These are phyloP conservation scores for Lutjanus erythropterus DNA, from an alignment of 2,113 vertebrate species.

Conservation along the genomic window DNA sequence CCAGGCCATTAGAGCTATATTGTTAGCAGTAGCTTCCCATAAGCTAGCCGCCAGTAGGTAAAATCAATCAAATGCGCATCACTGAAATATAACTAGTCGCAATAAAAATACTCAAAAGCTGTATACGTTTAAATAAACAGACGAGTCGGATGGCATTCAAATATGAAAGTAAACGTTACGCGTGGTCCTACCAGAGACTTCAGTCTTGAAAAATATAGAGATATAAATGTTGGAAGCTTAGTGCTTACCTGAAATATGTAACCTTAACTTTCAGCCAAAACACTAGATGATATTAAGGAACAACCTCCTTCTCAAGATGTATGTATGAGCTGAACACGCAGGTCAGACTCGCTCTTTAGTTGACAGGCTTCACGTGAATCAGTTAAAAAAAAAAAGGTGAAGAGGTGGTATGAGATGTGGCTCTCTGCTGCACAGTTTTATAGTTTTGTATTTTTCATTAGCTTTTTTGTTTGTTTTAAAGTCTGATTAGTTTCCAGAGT, in stretches of 20 bases:
- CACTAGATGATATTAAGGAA: neutral
- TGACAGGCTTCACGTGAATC: too few relatives aligned
- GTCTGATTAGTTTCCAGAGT: too few relatives aligned
- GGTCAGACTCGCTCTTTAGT: too few relatives aligned
- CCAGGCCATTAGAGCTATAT: neutral
- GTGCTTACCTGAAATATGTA: too few relatives aligned
- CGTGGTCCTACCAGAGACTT: accelerated
- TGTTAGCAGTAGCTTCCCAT: neutral
- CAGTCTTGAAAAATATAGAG: accelerated
- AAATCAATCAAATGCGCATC: neutral
- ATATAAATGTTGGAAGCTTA: neutral
- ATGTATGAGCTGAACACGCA: neutral
- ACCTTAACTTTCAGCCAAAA: too few relatives aligned
- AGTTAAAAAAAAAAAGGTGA: too few relatives aligned
- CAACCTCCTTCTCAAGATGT: neutral
- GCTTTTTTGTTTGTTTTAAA: too few relatives aligned
- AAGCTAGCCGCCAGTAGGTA: neutral
- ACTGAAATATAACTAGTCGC: accelerated
- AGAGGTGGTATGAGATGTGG: too few relatives aligned
- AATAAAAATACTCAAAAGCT: neutral
- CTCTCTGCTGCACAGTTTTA: too few relatives aligned
- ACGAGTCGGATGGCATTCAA: neutral
- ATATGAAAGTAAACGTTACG: neutral
- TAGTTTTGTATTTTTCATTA: too few relatives aligned
- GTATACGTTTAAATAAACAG: neutral